These are phyloP conservation scores for Amia ocellicauda DNA, from an alignment of 2,113 vertebrate species.

Conservation along the genomic window DNA sequence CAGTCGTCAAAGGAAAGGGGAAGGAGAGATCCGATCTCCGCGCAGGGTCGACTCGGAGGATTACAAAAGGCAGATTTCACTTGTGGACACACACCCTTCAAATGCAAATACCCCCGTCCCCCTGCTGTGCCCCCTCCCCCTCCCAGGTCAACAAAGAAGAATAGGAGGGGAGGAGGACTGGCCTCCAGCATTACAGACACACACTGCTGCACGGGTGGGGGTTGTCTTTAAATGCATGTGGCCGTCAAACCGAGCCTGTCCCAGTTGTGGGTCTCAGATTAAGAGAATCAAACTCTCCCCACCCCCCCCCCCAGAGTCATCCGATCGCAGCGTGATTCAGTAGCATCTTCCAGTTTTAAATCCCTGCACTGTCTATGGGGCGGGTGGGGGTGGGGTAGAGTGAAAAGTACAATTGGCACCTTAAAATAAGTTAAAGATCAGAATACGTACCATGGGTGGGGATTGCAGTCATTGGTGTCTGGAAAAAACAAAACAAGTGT, in stretches of 20 bases:
- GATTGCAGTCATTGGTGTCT: conserved; percentile 94
- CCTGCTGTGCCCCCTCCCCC: conserved; percentile 43
- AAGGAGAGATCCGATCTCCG: neutral
- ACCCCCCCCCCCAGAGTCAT: too few species aligned
- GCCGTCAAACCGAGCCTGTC: conserved; percentile 22
- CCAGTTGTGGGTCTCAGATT: conserved; percentile 23
- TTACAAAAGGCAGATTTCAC: conserved; percentile 42
- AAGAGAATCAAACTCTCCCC: too few species aligned
- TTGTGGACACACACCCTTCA: conserved; percentile 52
- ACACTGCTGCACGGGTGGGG: conserved; percentile 52
- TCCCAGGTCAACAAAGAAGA: conserved; percentile 56
- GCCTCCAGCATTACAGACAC: conserved; percentile 25
- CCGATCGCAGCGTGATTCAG: conserved; percentile 57
- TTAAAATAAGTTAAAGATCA: neutral
- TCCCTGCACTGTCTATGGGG: conserved; percentile 33
- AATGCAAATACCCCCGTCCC: conserved; percentile 61
- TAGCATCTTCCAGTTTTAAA: conserved; percentile 51
- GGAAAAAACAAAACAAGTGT: conserved; percentile 20
- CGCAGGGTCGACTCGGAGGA: too few species aligned
- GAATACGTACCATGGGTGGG: conserved; percentile 86
- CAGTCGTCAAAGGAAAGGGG: conserved; percentile 9
- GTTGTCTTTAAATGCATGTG: conserved; percentile 34
- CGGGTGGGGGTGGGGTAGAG: conserved; percentile 17
- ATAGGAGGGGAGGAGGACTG: conserved; percentile 39
- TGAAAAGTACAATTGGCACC: conserved; percentile 8